These are phyloP conservation scores for Lepidotrigona ventralis DNA, from an alignment of 1,140 invertebrate genomes.

Conservation along the genomic window DNA sequence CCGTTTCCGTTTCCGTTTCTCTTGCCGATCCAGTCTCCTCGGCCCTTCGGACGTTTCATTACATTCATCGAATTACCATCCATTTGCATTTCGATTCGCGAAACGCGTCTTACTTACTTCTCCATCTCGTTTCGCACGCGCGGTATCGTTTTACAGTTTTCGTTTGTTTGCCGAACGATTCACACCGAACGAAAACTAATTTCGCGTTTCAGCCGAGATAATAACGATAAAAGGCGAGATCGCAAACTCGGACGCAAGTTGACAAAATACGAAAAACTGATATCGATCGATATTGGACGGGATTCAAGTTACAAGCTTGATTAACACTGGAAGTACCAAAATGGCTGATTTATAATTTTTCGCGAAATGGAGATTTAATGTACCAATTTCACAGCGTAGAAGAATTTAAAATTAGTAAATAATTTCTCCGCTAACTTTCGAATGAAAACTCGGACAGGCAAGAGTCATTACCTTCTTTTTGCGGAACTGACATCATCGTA, in stretches of 20 bases:
- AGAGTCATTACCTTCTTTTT: slow-evolving; percentile 8
- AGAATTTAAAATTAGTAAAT: neutral
- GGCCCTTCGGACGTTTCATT: slow-evolving; percentile 1
- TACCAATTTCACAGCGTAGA: too few species aligned
- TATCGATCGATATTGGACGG: neutral
- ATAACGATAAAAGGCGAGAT: neutral
- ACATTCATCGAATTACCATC: neutral
- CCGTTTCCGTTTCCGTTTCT: neutral
- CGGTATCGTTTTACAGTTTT: neutral
- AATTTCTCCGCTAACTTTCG: neutral
- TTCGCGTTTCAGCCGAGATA: neutral
- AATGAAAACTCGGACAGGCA: neutral
- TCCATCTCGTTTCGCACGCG: neutral
- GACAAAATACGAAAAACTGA: neutral
- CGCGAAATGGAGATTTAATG: too few species aligned
- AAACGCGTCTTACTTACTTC: neutral
- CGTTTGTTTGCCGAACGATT: neutral
- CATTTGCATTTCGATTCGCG: neutral
- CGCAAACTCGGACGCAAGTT: neutral
- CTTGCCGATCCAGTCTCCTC: neutral
- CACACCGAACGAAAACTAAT: neutral
- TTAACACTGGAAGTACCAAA: too few species aligned
- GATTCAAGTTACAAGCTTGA: neutral
- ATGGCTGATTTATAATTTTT: too few species aligned
- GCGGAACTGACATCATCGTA: slow-evolving; percentile 63